Percentiles rank a stretch among this genome's conserved stretches.
Evolutionary conservation across 2,797 vertebrate species (phyloP).

Genomic region (Spheniscus humboldti): DNA sequence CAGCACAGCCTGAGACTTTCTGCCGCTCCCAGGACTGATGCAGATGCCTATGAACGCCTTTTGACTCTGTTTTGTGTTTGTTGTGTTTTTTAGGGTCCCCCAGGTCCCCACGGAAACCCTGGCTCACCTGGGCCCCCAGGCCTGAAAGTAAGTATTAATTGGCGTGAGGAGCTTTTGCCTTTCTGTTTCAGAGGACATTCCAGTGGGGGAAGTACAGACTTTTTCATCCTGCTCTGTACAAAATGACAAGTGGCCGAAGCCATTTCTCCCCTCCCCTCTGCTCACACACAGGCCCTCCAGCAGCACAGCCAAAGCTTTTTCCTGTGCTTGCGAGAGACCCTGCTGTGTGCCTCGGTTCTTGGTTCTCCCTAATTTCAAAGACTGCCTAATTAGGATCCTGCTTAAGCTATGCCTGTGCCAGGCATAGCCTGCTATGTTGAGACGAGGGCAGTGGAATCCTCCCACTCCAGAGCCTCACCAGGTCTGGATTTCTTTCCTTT

Average conservation of each 20-base stretch:
- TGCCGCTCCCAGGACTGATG: fast-evolving
- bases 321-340: background rate
- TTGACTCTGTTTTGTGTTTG: background rate
- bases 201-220: background rate
- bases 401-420: background rate
- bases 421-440: background rate
- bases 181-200: background rate
- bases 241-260: background rate
- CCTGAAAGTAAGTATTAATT: conserved; percentile 79
- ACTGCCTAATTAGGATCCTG: background rate
- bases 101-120: conserved; percentile 92
- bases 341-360: background rate
- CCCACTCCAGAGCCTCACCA: background rate
- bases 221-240: background rate
- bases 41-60: background rate
- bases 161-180: fast-evolving
- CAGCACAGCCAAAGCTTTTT: background rate
- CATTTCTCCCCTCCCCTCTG: background rate
- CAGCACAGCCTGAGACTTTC: background rate
- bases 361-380: background rate
- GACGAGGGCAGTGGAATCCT: background rate
- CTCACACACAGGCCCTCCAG: background rate
- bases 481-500: background rate
- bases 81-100: conserved; percentile 83
- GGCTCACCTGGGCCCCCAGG: conserved; percentile 85